These are phyloP conservation scores for Brachionus rubens DNA, from an alignment of 1,140 invertebrate species.

Conservation along the genomic window DNA sequence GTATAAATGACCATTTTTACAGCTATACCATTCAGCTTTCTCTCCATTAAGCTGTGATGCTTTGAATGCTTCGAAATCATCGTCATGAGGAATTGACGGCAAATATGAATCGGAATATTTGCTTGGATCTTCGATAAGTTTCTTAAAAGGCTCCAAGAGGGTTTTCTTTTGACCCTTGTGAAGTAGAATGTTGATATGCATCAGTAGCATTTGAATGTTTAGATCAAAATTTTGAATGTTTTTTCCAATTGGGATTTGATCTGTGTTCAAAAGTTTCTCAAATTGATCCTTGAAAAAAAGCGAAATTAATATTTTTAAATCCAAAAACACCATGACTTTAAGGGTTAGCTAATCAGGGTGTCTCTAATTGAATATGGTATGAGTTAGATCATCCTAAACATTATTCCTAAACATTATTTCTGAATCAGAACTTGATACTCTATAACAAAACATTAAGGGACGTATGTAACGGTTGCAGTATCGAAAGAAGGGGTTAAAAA, in stretches of 20 bases:
- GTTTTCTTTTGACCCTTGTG: background rate
- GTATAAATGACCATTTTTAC: constrained; percentile 55
- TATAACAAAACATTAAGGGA: too few species aligned
- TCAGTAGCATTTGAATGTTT: constrained; percentile 3
- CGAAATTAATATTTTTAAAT: too few species aligned
- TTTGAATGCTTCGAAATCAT: constrained; percentile 47
- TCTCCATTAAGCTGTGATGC: constrained; percentile 47
- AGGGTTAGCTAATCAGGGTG: too few species aligned
- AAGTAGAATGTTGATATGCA: background rate
- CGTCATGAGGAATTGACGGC: constrained; percentile 49
- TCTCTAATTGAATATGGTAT: too few species aligned
- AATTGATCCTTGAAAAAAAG: constrained; percentile 9
- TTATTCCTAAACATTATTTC: too few species aligned
- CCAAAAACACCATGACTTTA: too few species aligned
- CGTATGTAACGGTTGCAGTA: too few species aligned
- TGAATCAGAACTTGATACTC: too few species aligned
- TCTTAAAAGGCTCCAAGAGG: background rate
- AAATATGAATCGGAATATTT: background rate
- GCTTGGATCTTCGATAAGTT: background rate
- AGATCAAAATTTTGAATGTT: background rate
- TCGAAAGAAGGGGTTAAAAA: too few species aligned
- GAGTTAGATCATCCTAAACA: too few species aligned
- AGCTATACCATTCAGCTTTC: constrained; percentile 49
- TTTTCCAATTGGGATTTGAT: background rate
- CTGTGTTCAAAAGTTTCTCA: background rate